phyloP scores from a whole-genome alignment of 1,140 invertebrate genomes.

The Eulimnadia texana region DNA sequence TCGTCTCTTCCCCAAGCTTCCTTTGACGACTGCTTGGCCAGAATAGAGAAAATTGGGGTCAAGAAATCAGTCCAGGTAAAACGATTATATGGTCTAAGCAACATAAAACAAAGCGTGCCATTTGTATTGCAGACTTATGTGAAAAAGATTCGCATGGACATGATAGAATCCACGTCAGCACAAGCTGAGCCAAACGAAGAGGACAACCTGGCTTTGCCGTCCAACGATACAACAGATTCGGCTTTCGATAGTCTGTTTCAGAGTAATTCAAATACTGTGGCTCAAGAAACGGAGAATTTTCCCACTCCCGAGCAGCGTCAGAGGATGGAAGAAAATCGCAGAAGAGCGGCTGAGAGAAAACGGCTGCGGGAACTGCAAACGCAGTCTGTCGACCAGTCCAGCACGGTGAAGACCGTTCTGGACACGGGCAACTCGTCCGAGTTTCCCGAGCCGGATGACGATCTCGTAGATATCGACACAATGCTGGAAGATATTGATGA shows the following conservation, averaged over 20 bases:
- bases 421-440: no score
- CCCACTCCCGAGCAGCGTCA: not conserved
- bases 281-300: no score
- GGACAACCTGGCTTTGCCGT: no score
- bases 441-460: not conserved
- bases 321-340: not conserved
- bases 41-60: constrained; percentile 61
- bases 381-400: not conserved
- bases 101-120: not conserved
- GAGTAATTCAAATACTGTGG: not conserved
- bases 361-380: not conserved
- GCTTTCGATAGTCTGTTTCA: not conserved
- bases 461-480: not conserved
- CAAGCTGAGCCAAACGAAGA: no score
- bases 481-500: not conserved
- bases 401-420: no score
- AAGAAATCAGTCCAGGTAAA: constrained; percentile 43
- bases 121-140: constrained; percentile 26
- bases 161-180: not conserved
- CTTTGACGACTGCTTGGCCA: constrained; percentile 69
- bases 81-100: not conserved
- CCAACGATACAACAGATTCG: not conserved
- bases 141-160: constrained; percentile 21
- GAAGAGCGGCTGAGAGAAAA: not conserved
- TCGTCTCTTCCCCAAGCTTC: constrained; percentile 69